Percentiles rank a stretch among this genome's conserved stretches.
Conservation (phyloP, 2,113 vertebrate genomes). For the zebrafish (Danio rerio) region GRCz12tu NC_133182.1:20671001-20671500, state of each 20-base stretch:
- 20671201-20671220: background rate
- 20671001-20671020: too few species aligned
- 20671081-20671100: too few species aligned
- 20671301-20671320: background rate
- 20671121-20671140: too few species aligned
- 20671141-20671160: background rate
- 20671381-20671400: conserved; percentile 38
- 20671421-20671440: conserved; percentile 53
- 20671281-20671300: conserved; percentile 24
- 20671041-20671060: too few species aligned
- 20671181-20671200: background rate
- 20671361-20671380: conserved; percentile 27
- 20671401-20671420: conserved; percentile 44
- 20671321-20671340: conserved; percentile 22
- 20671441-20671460: conserved; percentile 26
- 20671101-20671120: too few species aligned
- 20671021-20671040: too few species aligned
- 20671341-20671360: conserved; percentile 37
- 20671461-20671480: background rate
- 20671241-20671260: background rate
- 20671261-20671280: background rate
- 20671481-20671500: background rate
- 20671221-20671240: background rate
- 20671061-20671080: too few species aligned
- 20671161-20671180: background rate